Conservation (phyloP, 2,797 vertebrate species). For the Sebastes reedi region DNA sequence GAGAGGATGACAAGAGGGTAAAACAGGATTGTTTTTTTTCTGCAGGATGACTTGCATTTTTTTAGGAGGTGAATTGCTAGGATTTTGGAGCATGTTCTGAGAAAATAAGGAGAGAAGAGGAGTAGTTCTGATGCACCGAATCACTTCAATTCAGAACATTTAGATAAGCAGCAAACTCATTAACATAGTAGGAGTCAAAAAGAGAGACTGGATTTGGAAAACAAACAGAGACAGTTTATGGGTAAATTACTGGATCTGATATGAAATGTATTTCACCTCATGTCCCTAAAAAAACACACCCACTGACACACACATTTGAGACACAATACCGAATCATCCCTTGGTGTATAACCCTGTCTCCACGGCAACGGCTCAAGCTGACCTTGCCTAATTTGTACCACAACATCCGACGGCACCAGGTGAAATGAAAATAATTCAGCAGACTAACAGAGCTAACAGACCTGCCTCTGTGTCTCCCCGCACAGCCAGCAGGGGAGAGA, state of each 20-base stretch:
- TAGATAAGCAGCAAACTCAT: not conserved
- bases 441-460: slow-evolving; percentile 14
- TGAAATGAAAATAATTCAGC: slow-evolving; percentile 36
- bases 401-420: slow-evolving; percentile 48
- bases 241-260: slow-evolving; percentile 12
- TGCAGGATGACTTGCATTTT: slow-evolving; percentile 6
- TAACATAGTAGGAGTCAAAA: not conserved
- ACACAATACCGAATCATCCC: slow-evolving; percentile 38
- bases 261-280: slow-evolving; percentile 44
- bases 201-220: not conserved
- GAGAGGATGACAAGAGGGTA: not conserved
- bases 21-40: not conserved
- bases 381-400: slow-evolving; percentile 72
- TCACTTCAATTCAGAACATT: not conserved
- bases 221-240: not conserved
- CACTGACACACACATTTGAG: slow-evolving; percentile 1
- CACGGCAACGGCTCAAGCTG: slow-evolving; percentile 75
- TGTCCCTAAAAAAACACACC: not conserved
- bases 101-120: not conserved
- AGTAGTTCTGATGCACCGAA: not conserved
- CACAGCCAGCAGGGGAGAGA: slow-evolving; percentile 17
- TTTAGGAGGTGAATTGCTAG: not conserved
- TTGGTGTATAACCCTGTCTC: slow-evolving; percentile 62
- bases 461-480: slow-evolving; percentile 1
- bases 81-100: not conserved